Evolutionary conservation across 2,113 vertebrate genomes (phyloP), one percentile per base, ranked within the genome.

Genomic region (Ophiodon elongatus): DNA sequence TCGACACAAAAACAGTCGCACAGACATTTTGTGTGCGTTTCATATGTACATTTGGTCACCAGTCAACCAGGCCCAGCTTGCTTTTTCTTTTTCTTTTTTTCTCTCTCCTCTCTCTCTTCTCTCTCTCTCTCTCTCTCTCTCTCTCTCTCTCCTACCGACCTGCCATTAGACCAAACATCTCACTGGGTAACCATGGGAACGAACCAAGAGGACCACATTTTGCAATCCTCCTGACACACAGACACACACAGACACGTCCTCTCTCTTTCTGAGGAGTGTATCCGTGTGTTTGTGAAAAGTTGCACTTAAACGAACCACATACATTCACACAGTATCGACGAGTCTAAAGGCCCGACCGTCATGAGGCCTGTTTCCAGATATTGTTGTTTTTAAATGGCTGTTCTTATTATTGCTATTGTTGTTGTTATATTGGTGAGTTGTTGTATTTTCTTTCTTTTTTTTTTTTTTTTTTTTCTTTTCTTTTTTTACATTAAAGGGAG

Each of bases 301-400:
- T 90, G 85, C 88, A 92, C 90, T 93, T 90, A 84, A 89, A 88
- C 77, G 71, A 82, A 89, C 77, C 86, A 77, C 66, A 60, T 37
- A 79, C 89, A 88, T 89, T 81, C 81, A 88, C 82, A 79, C 80
- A 84, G 90, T 90, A 88, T 87, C 77, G 45, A 70, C 17, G 50
- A 86, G 84, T 93, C 84, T 64, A 73, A 84, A 88, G 88, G 90
- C 88, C 90, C 79, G 75, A 77, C 71, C 70, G 81, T 89, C 88
- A 80, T 29, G 52, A 88, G 89, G 92, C 87, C 89, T 57, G 88
- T 92, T 92, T 92, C 87, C 84, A 82, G 79, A 87, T 88, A 88
- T 91, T 84, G 82, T 94, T 93, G 80, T 94, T 94, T 95, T 95
- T 92, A 90, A 94, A 93, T 95, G 93, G 93, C 89, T 94, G 83